Conservation (phyloP, 2,113 vertebrate genomes). For the Hucho hucho region DNA sequence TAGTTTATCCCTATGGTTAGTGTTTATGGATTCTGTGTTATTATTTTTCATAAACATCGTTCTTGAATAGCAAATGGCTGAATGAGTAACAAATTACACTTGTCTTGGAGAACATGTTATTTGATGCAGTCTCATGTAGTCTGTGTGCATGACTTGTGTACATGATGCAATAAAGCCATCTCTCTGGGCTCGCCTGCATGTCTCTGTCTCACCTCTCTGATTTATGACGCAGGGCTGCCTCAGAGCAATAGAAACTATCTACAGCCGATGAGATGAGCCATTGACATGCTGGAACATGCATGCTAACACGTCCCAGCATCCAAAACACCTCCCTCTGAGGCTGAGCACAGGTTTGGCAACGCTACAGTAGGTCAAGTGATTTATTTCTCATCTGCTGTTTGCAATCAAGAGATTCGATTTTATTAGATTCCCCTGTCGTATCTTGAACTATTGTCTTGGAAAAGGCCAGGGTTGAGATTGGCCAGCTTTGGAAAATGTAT, state of each 20-base stretch:
- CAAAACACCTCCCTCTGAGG: neutral
- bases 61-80: too few relatives aligned
- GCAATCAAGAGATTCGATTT: neutral
- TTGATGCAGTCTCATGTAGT: neutral
- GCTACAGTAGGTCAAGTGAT: neutral
- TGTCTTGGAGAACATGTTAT: neutral
- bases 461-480: too few relatives aligned
- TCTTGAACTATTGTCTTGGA: neutral
- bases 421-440: neutral
- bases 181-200: neutral
- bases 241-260: slow-evolving; percentile 24
- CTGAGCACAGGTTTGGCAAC: neutral
- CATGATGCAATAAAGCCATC: neutral
- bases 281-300: neutral
- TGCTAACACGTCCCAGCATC: neutral
- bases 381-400: neutral
- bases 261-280: slow-evolving; percentile 24
- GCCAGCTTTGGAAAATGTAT: neutral
- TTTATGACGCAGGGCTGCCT: neutral
- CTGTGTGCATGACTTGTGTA: neutral
- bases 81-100: neutral
- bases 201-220: neutral
- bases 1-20: neutral
- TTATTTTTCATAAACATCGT: neutral
- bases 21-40: neutral